Percentiles rank a stretch among this genome's conserved stretches.
Evolutionary conservation across 35 echinoderm and acorn worm genomes (phyloP).

Genomic region (Hemicentrotus pulcherrimus): DNA sequence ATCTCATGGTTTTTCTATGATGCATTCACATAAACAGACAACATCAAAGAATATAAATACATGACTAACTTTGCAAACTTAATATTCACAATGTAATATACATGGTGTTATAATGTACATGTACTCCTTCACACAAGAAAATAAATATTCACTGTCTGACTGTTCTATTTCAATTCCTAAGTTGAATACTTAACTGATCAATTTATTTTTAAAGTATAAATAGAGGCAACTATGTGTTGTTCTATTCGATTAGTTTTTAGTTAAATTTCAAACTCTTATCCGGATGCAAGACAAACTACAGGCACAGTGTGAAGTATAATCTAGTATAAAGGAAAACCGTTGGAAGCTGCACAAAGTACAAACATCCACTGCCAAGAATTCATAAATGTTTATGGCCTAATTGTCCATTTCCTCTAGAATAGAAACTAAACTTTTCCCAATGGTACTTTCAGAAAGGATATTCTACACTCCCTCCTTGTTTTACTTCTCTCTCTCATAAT

Average conservation of each 20-base stretch:
- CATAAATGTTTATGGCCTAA: constrained; percentile 3
- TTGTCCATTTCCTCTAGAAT: not conserved
- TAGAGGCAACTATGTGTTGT: not conserved
- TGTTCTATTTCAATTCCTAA: too few relatives aligned
- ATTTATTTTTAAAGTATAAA: not conserved
- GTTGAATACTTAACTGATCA: too few relatives aligned
- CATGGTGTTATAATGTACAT: too few relatives aligned
- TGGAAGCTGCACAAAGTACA: not conserved
- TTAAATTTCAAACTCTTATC: not conserved
- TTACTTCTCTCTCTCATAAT: not conserved
- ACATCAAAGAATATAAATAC: too few relatives aligned
- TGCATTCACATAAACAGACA: too few relatives aligned
- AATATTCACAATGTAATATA: too few relatives aligned
- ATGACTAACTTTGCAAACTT: too few relatives aligned
- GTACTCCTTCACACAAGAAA: too few relatives aligned
- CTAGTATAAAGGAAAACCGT: not conserved
- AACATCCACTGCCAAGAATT: not conserved
- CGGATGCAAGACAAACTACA: not conserved
- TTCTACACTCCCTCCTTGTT: not conserved
- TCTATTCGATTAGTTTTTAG: not conserved
- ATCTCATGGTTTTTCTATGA: too few relatives aligned
- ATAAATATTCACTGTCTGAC: too few relatives aligned
- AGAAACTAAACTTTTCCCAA: not conserved
- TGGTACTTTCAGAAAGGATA: not conserved
- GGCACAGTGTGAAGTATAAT: not conserved